Percentiles rank a stretch among this genome's conserved stretches.
Evolutionary conservation across 2,888 invertebrate genomes (phyloP).

Genomic region (Synergus gifuensis): DNA sequence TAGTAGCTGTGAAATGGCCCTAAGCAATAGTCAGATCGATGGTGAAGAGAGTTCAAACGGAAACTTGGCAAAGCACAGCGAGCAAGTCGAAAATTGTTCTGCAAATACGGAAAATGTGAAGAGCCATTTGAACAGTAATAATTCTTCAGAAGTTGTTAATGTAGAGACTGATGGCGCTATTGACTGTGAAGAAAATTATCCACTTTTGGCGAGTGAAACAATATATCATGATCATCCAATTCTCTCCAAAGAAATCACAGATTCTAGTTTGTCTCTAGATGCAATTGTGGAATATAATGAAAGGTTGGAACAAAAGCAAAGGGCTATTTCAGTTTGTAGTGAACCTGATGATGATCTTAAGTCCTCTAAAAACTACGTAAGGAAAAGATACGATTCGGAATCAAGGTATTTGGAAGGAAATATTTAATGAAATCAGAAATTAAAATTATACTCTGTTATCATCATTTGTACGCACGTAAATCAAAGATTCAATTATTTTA

Average conservation of each 20-base stretch:
- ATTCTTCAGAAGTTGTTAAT: neutral
- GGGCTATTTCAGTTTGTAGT: constrained; percentile 59
- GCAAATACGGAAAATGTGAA: constrained; percentile 38
- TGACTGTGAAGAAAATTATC: neutral
- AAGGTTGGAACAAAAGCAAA: constrained; percentile 54
- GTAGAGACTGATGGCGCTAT: constrained; percentile 4
- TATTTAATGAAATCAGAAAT: constrained; percentile 21
- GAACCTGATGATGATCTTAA: constrained; percentile 58
- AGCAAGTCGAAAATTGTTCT: constrained; percentile 42
- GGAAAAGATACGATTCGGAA: constrained; percentile 58
- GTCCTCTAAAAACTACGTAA: constrained; percentile 45
- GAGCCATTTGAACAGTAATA: constrained; percentile 42
- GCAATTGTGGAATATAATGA: constrained; percentile 54
- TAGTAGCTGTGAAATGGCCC: constrained; percentile 76
- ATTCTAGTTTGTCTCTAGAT: constrained; percentile 58
- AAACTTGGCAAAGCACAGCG: constrained; percentile 57
- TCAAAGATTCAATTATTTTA: neutral
- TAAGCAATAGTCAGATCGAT: constrained; percentile 71
- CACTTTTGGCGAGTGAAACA: neutral
- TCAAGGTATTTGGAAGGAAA: constrained; percentile 54
- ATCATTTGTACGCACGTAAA: neutral
- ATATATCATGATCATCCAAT: neutral
- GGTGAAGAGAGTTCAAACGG: constrained; percentile 68
- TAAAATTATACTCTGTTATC: constrained; percentile 17
- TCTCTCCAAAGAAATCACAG: constrained; percentile 11